Base-by-base conservation (phyloP, 2,888 invertebrate species). In the Zhuqinia jingwanae region DNA sequence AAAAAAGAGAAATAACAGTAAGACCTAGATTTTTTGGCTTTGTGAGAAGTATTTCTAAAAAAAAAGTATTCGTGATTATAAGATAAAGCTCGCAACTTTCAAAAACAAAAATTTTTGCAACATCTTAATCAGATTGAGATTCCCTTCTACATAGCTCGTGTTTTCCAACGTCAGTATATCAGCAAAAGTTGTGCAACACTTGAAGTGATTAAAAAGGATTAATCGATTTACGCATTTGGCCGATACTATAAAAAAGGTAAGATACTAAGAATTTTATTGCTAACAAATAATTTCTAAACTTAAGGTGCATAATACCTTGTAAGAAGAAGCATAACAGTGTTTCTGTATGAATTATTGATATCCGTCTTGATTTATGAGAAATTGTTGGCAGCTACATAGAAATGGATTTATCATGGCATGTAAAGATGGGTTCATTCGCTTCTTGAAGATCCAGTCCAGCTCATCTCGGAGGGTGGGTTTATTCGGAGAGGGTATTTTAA, bases 11-110 rank as follows among this genome's bases (percentile, higher is more conserved):
- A 68, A 68, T 42, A 80, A 80, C 80, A 45, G 82, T 83, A 75
- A 83, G 53, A 83, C 76, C 75, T 83, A 76, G 50, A 83, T 83
- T 53, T 42, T 83, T 60, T n/a, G 58, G 60, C 75, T 60, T n/a
- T 58, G 82, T 76, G 76, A 65, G 53, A 50, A 75, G 25, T 27
- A 45, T 3, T 68, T 68, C 15, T 63, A 13, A n/a, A n/a, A n/a
- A 36, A 36, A 8, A 65, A 5, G 17, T 65, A 42, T 73, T 53
- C 13, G 78, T 80, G 58, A 73, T 58, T 11, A 27, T 3, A 56
- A 56, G 56, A 56, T 76, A 81, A 53, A 17, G n/a, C n/a, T n/a
- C 20, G 17, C 42, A 73, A 65, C 82, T 76, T 83, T 83, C 82
- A 75, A 83, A 60, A 63, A n/a, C n/a, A n/a, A n/a, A n/a, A n/a